Base-by-base conservation (phyloP, 2,113 vertebrate genomes). In the Caranx ignobilis region DNA sequence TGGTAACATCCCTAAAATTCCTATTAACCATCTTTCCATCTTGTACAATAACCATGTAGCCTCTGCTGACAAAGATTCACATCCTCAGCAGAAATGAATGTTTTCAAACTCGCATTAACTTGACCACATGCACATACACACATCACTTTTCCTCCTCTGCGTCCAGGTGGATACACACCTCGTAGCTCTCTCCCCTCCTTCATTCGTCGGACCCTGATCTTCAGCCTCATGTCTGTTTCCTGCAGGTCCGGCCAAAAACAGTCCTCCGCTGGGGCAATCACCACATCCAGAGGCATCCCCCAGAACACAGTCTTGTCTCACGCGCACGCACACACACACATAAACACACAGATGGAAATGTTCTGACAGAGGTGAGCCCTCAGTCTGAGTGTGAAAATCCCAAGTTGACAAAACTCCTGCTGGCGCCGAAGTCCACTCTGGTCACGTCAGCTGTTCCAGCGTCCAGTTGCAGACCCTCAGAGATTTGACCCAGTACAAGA, bases 131-230 rank as follows among this genome's bases (percentile, higher is more conserved):
- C 34, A 32, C 59, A 60, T 47, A 65, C 54, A 52, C 48, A 57
- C n/a, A 37, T 31, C 45, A 7, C 45, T 26, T 78, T 32, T 87
- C 47, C 50, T 83, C 45, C 63, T 68, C 54, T 48, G 47, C 34
- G 43, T 75, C 80, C 83, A 92, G 82, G 91, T 88, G 84, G 77
- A 81, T 93, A 97, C 96, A 90, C 94, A 97, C 96, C 96, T 97
- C 96, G 91, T 66, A 96, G 91, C 77, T 97, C 95, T 87, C 96
- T 95, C 88, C 95, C 96, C 87, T 96, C 93, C 94, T 97, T 97
- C 95, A 96, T 96, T 86, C 96, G 94, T 82, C 96, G 96, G 90
- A 97, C 96, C 93, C 96, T 95, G 89, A 97, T 97, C 95, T 97
- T 97, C 94, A 97, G 94, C 94, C 96, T 96, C 96, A 96, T 96